Evolutionary conservation across 2,797 vertebrate genomes (phyloP).

Genomic region (Darevskia nairensis): DNA sequence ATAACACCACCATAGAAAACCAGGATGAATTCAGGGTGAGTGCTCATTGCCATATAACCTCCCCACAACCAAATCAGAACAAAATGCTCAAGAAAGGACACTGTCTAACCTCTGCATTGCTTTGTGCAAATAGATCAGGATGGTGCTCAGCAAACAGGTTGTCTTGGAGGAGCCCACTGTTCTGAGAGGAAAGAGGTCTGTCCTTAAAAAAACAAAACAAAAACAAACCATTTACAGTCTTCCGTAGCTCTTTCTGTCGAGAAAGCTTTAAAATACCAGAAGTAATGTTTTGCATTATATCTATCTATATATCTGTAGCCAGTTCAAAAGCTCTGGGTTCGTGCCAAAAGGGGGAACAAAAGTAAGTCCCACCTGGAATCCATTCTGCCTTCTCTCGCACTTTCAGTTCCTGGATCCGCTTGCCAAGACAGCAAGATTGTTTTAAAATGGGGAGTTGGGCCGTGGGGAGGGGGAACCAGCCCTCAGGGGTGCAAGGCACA

Average conservation of each 20-base stretch:
- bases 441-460: background rate
- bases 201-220: conserved; percentile 11
- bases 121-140: too few relatives aligned
- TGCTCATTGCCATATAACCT: too few relatives aligned
- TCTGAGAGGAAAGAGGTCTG: conserved; percentile 29
- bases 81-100: too few relatives aligned
- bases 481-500: background rate
- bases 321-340: background rate
- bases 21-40: too few relatives aligned
- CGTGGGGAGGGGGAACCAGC: background rate
- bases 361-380: conserved; percentile 17
- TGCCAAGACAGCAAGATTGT: background rate
- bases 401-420: background rate
- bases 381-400: background rate
- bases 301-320: background rate
- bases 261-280: conserved; percentile 43
- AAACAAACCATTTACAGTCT: conserved; percentile 12
- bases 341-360: background rate
- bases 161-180: background rate
- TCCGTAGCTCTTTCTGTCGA: background rate
- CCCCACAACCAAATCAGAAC: too few relatives aligned
- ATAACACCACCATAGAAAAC: too few relatives aligned
- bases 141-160: too few relatives aligned
- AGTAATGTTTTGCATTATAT: background rate
- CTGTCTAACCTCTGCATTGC: too few relatives aligned